These are phyloP conservation scores for Meliscaeva auricollis DNA, from an alignment of 2,888 invertebrate genomes.

Conservation along the genomic window DNA sequence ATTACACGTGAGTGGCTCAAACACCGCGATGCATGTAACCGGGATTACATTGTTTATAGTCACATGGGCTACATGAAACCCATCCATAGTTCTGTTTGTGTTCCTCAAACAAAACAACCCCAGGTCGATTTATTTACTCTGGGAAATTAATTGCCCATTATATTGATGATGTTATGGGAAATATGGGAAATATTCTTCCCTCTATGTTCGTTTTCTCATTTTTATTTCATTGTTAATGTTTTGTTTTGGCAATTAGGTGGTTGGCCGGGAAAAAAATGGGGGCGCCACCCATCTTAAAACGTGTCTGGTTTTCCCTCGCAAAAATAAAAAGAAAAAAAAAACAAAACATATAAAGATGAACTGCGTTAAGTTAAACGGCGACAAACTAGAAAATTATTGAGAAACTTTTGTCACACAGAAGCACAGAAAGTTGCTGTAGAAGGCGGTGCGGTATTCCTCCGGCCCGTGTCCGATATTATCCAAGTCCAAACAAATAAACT, in stretches of 20 bases:
- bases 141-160: conserved; percentile 70
- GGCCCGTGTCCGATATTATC: neutral
- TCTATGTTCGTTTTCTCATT: conserved; percentile 51
- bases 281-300: neutral
- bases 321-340: neutral
- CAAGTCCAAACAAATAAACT: neutral
- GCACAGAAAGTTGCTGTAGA: neutral
- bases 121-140: conserved; percentile 27
- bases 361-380: conserved; percentile 68
- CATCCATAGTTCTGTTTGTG: too few species aligned
- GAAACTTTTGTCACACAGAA: conserved; percentile 65
- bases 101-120: conserved; percentile 28
- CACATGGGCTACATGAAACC: too few species aligned
- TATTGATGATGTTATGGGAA: conserved; percentile 69
- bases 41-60: conserved; percentile 61
- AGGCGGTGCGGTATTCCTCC: too few species aligned
- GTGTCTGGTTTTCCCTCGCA: neutral
- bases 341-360: conserved; percentile 64
- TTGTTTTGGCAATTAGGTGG: conserved; percentile 73
- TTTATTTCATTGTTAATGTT: conserved; percentile 73
- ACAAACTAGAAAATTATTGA: conserved; percentile 76
- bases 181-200: conserved; percentile 59
- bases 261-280: conserved; percentile 13
- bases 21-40: conserved; percentile 45
- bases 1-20: conserved; percentile 63